Conservation (phyloP, 2,797 vertebrate genomes). For the Artibeus lituratus region DNA sequence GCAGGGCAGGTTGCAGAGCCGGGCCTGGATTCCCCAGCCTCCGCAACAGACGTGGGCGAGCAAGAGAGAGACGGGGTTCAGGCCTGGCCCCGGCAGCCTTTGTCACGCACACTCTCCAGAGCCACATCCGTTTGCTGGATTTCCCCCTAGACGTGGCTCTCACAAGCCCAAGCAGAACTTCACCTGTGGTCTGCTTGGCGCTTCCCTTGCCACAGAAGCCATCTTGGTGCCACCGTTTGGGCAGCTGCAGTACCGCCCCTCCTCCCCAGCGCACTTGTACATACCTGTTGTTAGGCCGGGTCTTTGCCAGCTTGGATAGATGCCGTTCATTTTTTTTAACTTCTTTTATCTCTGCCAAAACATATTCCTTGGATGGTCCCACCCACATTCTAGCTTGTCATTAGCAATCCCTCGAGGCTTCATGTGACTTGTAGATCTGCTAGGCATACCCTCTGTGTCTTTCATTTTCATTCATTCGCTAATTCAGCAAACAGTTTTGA, state of each 20-base stretch:
- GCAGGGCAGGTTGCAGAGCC: neutral
- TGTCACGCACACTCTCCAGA: neutral
- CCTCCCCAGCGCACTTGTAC: neutral
- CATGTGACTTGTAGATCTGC: neutral
- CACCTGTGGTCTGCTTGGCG: neutral
- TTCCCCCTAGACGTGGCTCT: neutral
- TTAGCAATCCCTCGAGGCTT: neutral
- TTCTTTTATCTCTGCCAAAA: neutral
- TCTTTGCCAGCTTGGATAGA: neutral
- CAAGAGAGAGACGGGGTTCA: neutral
- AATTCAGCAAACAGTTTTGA: neutral
- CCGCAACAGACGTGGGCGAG: neutral
- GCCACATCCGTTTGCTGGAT: neutral
- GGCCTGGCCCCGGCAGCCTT: neutral
- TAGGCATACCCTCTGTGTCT: neutral
- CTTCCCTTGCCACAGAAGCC: neutral
- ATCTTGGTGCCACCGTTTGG: neutral
- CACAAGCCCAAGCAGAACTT: neutral
- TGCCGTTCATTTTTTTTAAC: neutral
- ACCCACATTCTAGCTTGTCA: neutral
- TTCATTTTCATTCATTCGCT: neutral
- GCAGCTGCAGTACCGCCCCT: no score
- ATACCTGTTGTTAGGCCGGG: neutral
- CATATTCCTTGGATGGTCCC: neutral
- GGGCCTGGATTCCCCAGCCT: neutral